phyloP scores from a whole-genome alignment of 2,113 vertebrate species.

The Argyrosomus japonicus region DNA sequence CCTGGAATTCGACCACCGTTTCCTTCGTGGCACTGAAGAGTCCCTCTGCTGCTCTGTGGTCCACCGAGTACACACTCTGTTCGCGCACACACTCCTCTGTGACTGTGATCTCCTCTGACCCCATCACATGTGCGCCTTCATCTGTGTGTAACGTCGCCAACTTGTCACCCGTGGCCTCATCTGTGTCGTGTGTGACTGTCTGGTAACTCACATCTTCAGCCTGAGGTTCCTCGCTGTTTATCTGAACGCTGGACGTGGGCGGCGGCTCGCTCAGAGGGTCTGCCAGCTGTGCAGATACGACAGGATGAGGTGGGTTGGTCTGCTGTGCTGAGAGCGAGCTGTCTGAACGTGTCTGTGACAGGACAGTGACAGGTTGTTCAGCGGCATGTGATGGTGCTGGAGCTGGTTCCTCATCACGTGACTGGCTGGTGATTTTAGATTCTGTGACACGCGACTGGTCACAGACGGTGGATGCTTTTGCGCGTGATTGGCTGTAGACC shows the following conservation, averaged over 20 bases:
- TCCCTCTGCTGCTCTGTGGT: background rate
- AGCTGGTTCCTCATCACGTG: conserved; percentile 9
- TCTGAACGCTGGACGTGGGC: background rate
- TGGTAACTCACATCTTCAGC: background rate
- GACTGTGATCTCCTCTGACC: background rate
- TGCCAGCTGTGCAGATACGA: background rate
- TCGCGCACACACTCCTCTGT: background rate
- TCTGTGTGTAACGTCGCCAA: background rate
- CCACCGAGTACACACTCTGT: background rate
- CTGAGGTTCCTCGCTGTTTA: conserved; percentile 4
- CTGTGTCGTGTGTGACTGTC: background rate
- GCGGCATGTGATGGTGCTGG: background rate
- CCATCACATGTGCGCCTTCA: background rate
- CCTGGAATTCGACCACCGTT: background rate
- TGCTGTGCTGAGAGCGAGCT: background rate
- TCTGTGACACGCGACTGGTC: background rate
- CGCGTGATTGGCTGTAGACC: background rate
- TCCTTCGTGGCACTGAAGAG: background rate
- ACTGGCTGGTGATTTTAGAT: background rate
- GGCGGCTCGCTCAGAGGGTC: background rate
- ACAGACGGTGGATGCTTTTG: background rate
- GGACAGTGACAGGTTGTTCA: background rate
- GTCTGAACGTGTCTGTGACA: background rate
- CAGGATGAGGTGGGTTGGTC: background rate
- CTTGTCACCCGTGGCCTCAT: background rate